Percentiles rank a stretch among this genome's conserved stretches.
These are phyloP conservation scores for Dascillus cervinus DNA, from an alignment of 2,888 invertebrate genomes.

Conservation along the genomic window DNA sequence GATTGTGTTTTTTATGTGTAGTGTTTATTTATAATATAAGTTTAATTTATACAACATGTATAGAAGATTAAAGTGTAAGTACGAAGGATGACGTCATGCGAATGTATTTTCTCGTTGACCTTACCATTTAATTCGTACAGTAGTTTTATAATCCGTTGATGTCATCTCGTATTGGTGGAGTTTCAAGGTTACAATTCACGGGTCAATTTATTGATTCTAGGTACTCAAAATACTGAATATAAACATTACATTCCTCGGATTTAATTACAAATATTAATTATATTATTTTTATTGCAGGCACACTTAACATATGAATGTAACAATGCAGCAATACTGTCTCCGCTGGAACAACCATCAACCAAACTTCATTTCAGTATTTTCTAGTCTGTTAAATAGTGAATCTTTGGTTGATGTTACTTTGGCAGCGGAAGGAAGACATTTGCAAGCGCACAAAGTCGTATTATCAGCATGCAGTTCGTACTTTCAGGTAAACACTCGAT, in stretches of 20 bases:
- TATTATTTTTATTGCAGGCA: slow-evolving; percentile 8
- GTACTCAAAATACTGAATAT: slow-evolving; percentile 24
- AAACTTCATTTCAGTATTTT: slow-evolving; percentile 85
- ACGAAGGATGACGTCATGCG: slow-evolving; percentile 21
- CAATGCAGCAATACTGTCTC: slow-evolving; percentile 43
- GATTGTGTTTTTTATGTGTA: slow-evolving; percentile 26
- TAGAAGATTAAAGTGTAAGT: slow-evolving; percentile 16
- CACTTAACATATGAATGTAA: slow-evolving; percentile 24
- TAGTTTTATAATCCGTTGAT: slow-evolving; percentile 27
- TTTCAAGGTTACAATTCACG: slow-evolving; percentile 35
- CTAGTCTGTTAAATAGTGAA: slow-evolving; percentile 72
- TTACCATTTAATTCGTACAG: slow-evolving; percentile 22
- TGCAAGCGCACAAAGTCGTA: slow-evolving; percentile 85
- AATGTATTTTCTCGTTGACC: slow-evolving; percentile 19
- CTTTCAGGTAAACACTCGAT: slow-evolving; percentile 80
- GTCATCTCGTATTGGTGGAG: slow-evolving; percentile 30
- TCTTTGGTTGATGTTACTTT: slow-evolving; percentile 83
- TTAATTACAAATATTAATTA: not conserved
- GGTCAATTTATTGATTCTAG: slow-evolving; percentile 34
- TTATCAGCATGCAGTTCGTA: slow-evolving; percentile 89
- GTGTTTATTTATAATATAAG: slow-evolving; percentile 22
- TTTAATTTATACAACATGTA: slow-evolving; percentile 16
- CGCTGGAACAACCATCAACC: slow-evolving; percentile 93
- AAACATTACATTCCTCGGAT: slow-evolving; percentile 17
- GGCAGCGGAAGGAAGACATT: slow-evolving; percentile 81